Base-by-base conservation (phyloP, 2,797 vertebrate species). In the Anguilla marmorata region DNA sequence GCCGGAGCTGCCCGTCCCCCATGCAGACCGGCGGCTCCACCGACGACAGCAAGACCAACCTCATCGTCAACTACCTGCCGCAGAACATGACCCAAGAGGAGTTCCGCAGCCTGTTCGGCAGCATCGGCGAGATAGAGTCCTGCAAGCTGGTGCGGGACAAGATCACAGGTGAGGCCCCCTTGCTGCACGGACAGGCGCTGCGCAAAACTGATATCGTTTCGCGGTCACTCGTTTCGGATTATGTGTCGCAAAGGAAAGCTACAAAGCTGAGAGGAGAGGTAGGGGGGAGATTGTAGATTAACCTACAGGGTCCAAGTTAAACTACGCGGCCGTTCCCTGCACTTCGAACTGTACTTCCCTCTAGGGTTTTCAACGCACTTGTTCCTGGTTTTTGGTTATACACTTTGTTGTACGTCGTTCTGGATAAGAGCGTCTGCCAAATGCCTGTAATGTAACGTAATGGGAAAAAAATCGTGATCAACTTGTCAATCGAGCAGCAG, bases 41-140 rank as follows among this genome's bases (percentile, higher is more conserved):
- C 82, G 99, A 99, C 90, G 99, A 99, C 98, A 99, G 99, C 97
- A 99, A 99, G 97, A 99, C 99, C 94, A 99, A 99, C 97, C 99
- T 99, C 97, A 99, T 99, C 88, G 99, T 99, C 95, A 99, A 99
- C 97, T 99, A 99, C 96, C 97, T 99, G 96, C 99, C 99, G 93
- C 99, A 99, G 96, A 99, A 99, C 93, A 99, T 99, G 99, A 99
- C 98, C 94, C 98, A 99, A 95, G 99, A 99, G 92, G 98, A 99
- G 96, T 99, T 99, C 95, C 98, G 98, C 93, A 99, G 98, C 96
- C 97, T 99, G 91, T 99, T 99, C 3, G 99, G 99, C 88, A 99
- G 98, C 97, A 99, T 99, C 90, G 99, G 99, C 63, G 99, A 99
- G 96, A 99, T 99, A 0, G 99, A 99, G 94, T 99, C 99, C 95